Evolutionary conservation across 2,888 invertebrate species (phyloP), one percentile per base, ranked within the genome.

Genomic region (Diarsia rubi): DNA sequence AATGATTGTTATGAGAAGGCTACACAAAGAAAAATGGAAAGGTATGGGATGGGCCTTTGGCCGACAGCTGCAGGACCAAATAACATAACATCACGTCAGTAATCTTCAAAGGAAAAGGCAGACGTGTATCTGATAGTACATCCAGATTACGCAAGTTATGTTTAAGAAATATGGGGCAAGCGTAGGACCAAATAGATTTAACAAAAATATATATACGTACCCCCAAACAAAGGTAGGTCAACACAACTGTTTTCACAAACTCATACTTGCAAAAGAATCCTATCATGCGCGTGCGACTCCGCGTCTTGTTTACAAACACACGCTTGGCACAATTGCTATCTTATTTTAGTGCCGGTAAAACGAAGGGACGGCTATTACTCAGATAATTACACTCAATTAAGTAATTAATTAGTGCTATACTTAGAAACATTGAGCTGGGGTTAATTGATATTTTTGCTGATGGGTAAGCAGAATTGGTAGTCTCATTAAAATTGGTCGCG

Each of bases 271-370:
- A 72, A 24, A 78, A 69, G 54, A 79, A 79, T 75, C 59, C 69
- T 65, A 52, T n/a, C 45, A n/a, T 75, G 72, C 79, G 82, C 82
- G 42, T 70, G 72, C 72, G 83, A 11, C 59, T 57, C 70, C 67
- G 69, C 69, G 83, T 12, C 54, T 62, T 79, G 83, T 82, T 82
- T 83, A 82, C 75, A 75, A 82, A 82, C 67, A 70, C 62, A n/a
- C 52, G 52, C 49, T 79, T 79, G 83, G 83, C 75, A 83, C 72
- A 83, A 59, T 59, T 60, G 64, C 72, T 72, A 79, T 83, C 67
- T 75, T 82, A 82, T 79, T 83, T 79, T 73, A 72, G 65, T 63
- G 47, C 37, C 37, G 54, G 49, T 45, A 49, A 70, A 63, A 67
- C 62, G 45, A 60, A 79, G 69, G 69, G 79, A 66, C 72, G 19